These are phyloP conservation scores for Brenthis hecate DNA, from an alignment of 2,888 invertebrate genomes.

Conservation along the genomic window DNA sequence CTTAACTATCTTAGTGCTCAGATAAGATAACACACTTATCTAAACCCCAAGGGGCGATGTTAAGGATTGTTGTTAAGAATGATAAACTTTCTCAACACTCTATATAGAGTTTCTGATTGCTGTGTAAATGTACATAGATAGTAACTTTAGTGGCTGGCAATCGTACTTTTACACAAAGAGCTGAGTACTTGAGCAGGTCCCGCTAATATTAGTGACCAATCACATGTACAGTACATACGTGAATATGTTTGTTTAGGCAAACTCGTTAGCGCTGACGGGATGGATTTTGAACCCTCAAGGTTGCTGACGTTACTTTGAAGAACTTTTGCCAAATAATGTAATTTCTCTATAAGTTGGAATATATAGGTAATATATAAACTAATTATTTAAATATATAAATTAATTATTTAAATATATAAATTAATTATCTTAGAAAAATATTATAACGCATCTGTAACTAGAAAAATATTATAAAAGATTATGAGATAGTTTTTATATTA, in stretches of 20 bases:
- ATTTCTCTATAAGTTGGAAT: constrained; percentile 26
- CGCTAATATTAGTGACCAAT: constrained; percentile 60
- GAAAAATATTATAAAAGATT: too few relatives aligned
- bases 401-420: too few relatives aligned
- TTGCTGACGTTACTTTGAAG: constrained; percentile 64
- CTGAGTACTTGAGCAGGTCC: constrained; percentile 45
- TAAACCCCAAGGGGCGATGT: constrained; percentile 60
- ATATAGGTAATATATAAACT: too few relatives aligned
- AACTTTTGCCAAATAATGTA: constrained; percentile 32
- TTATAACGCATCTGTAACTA: too few relatives aligned
- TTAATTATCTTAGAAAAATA: too few relatives aligned
- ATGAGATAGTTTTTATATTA: too few relatives aligned
- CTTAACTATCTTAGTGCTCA: constrained; percentile 51
- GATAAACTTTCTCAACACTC: constrained; percentile 57
- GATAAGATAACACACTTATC: constrained; percentile 75
- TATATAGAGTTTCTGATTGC: constrained; percentile 52
- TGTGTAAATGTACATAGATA: constrained; percentile 10
- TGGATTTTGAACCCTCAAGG: constrained; percentile 78
- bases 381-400: too few relatives aligned
- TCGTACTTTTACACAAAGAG: constrained; percentile 37
- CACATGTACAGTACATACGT: constrained; percentile 58
- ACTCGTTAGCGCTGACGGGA: constrained; percentile 75
- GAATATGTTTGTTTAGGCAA: constrained; percentile 77
- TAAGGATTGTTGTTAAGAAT: constrained; percentile 60
- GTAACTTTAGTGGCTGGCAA: constrained; percentile 39